These are phyloP conservation scores for Brachynemurus nebulosus DNA, from an alignment of 2,888 invertebrate genomes.

Conservation along the genomic window DNA sequence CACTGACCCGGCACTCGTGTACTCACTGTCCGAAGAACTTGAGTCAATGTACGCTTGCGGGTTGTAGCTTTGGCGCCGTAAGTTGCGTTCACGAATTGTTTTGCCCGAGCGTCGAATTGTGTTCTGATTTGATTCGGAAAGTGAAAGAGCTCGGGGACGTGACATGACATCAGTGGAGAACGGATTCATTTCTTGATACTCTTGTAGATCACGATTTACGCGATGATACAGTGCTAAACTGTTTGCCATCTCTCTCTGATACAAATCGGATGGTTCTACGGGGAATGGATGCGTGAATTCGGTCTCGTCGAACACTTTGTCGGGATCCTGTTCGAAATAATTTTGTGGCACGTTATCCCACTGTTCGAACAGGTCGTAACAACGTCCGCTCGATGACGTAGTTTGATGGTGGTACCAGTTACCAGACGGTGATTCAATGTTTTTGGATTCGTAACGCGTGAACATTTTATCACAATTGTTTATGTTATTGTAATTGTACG, in stretches of 20 bases:
- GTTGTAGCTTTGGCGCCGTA: constrained; percentile 41
- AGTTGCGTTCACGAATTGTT: constrained; percentile 39
- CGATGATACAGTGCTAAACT: constrained; percentile 2
- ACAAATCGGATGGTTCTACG: neutral
- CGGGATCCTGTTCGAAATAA: neutral
- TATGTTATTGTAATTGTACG: constrained; percentile 24
- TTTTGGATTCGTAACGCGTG: constrained; percentile 19
- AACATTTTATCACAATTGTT: constrained; percentile 10
- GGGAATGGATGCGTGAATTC: constrained; percentile 5
- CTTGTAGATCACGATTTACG: constrained; percentile 1
- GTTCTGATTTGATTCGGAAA: constrained; percentile 31
- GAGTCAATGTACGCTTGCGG: constrained; percentile 39
- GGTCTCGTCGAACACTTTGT: neutral
- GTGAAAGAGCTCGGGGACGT: constrained; percentile 36
- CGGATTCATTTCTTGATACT: constrained; percentile 10
- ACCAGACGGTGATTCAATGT: neutral
- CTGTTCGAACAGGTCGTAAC: neutral
- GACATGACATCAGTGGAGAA: constrained; percentile 15
- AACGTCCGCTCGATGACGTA: constrained; percentile 10
- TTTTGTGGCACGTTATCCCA: neutral
- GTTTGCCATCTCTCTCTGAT: neutral
- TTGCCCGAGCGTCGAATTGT: constrained; percentile 27
- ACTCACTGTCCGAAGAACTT: constrained; percentile 38
- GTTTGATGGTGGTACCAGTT: constrained; percentile 16
- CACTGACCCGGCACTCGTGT: constrained; percentile 30